A percentile compares a stretch with the other conserved stretches of the same genome.
These are phyloP conservation scores for Adrianichthys oophorus DNA, from an alignment of 2,797 vertebrate species.

Conservation along the genomic window DNA sequence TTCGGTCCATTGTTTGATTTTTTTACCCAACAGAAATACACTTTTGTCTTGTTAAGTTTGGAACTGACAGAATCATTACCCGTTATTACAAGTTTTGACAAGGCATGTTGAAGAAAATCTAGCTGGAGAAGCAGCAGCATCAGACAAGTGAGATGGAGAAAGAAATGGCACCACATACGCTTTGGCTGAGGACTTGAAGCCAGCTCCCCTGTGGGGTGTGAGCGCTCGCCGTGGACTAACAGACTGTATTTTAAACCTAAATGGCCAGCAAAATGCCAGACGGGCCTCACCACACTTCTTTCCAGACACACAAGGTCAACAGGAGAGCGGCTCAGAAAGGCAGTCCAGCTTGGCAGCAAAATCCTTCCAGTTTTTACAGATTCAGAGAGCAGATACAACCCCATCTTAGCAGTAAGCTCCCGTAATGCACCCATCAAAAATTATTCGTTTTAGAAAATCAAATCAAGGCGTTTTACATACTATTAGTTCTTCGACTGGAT, in stretches of 20 bases:
- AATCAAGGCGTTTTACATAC: neutral
- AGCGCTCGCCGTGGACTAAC: conserved; percentile 52
- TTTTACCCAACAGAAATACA: conserved; percentile 18
- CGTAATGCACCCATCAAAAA: conserved; percentile 40
- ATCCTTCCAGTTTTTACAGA: conserved; percentile 27
- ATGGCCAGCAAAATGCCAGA: conserved; percentile 71
- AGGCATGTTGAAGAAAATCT: conserved; percentile 12
- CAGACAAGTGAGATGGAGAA: conserved; percentile 38
- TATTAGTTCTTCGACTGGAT: conserved; percentile 1
- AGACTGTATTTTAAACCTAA: conserved; percentile 74
- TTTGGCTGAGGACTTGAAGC: conserved; percentile 53
- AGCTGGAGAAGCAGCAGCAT: conserved; percentile 40
- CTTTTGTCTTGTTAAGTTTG: conserved; percentile 17
- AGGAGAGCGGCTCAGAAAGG: conserved; percentile 40
- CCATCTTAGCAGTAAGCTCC: conserved; percentile 25
- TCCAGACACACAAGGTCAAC: conserved; percentile 62
- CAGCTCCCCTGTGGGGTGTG: conserved; percentile 47
- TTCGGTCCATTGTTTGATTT: conserved; percentile 16
- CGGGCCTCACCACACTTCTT: conserved; percentile 47
- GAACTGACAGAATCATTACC: conserved; percentile 39
- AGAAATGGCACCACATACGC: conserved; percentile 47
- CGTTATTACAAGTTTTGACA: conserved; percentile 45
- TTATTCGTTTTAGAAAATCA: conserved; percentile 37
- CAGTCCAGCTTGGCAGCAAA: conserved; percentile 24
- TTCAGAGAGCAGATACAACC: conserved; percentile 48